These are phyloP conservation scores for Panthera leo DNA, from an alignment of 2,113 vertebrate genomes.

Conservation along the genomic window DNA sequence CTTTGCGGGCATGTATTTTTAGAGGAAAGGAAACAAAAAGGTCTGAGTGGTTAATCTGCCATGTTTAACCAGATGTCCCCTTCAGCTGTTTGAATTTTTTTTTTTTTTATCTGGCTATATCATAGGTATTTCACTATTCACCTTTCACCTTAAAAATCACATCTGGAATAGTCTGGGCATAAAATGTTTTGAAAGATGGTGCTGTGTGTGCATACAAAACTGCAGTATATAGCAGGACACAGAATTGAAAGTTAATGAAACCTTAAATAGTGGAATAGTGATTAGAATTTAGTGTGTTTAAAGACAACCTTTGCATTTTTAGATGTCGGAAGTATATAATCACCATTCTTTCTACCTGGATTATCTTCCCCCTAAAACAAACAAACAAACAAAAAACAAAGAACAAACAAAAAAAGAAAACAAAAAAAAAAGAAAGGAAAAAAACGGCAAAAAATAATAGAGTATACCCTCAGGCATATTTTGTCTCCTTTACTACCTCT, in stretches of 20 bases:
- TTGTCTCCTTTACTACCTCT: background rate
- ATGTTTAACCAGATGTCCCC: background rate
- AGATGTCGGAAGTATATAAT: background rate
- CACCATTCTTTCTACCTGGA: background rate
- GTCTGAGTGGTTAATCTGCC: background rate
- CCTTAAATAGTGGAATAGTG: background rate
- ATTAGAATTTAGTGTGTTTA: background rate
- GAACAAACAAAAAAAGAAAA: background rate
- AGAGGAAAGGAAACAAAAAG: background rate
- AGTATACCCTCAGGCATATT: background rate
- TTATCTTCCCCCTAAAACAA: background rate
- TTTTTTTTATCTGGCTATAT: background rate
- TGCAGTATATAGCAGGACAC: background rate
- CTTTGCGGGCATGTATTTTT: background rate
- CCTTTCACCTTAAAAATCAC: background rate
- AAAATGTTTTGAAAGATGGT: background rate
- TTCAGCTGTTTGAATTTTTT: slow-evolving; percentile 32
- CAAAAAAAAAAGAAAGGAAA: background rate
- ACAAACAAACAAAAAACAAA: background rate
- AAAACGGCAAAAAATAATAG: background rate
- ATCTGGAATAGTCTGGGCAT: background rate
- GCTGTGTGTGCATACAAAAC: background rate
- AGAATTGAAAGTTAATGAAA: background rate
- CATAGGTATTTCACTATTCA: background rate
- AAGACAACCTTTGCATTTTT: background rate